phyloP scores from a whole-genome alignment of 2,888 invertebrate species.

The Cyclophora punctaria region DNA sequence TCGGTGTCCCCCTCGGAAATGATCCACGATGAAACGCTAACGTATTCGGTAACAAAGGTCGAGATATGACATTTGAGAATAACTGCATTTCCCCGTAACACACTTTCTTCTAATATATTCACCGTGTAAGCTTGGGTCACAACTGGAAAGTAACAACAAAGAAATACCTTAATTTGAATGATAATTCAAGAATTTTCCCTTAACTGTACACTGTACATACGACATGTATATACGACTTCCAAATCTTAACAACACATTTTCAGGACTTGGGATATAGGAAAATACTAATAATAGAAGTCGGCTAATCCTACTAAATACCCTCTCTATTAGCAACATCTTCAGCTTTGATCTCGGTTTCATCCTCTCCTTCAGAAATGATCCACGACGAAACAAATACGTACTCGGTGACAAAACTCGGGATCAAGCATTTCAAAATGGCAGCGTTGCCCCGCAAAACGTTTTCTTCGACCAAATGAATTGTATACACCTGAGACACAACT shows the following conservation, averaged over 20 bases:
- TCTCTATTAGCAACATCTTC: conserved; percentile 40
- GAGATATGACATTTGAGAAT: conserved; percentile 95
- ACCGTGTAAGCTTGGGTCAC: conserved; percentile 91
- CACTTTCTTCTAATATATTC: conserved; percentile 94
- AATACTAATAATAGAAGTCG: not conserved
- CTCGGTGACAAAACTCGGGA: conserved; percentile 90
- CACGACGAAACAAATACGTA: conserved; percentile 87
- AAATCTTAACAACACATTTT: not conserved
- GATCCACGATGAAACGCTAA: conserved; percentile 89
- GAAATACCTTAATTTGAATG: conserved; percentile 1
- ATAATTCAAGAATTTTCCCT: not conserved
- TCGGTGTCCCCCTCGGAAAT: conserved; percentile 79
- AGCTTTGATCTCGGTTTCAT: conserved; percentile 49
- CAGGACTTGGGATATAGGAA: not conserved
- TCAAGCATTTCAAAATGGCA: conserved; percentile 85
- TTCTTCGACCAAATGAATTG: conserved; percentile 88
- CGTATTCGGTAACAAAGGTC: conserved; percentile 93
- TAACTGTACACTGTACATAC: not conserved
- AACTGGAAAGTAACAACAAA: conserved; percentile 75
- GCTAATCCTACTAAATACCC: conserved; percentile 35
- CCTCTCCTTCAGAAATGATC: conserved; percentile 79
- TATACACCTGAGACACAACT: conserved; percentile 80
- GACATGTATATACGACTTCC: not conserved
- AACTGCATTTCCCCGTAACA: conserved; percentile 90
- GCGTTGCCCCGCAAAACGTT: conserved; percentile 89